phyloP scores from a whole-genome alignment of 2,888 invertebrate species.

The Celastrina argiolus region DNA sequence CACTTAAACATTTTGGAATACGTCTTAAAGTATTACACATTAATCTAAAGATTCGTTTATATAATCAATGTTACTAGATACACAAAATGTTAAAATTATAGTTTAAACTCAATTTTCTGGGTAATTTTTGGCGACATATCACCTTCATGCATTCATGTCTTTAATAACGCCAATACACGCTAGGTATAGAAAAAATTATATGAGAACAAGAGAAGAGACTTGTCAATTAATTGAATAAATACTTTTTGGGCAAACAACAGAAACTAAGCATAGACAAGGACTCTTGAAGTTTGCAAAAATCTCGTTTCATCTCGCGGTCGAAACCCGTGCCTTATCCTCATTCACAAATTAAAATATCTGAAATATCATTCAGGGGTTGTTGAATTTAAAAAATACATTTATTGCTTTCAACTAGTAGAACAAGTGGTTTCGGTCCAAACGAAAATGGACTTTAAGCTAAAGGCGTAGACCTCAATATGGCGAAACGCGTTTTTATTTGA shows the following conservation, averaged over 20 bases:
- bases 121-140: too few species aligned
- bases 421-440: not conserved
- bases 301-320: not conserved
- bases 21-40: too few species aligned
- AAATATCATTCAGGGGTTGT: slow-evolving; percentile 16
- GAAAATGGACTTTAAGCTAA: not conserved
- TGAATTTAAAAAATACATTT: slow-evolving; percentile 23
- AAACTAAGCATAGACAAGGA: not conserved
- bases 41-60: too few species aligned
- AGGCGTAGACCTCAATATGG: not conserved
- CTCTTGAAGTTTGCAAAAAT: slow-evolving; percentile 7
- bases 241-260: not conserved
- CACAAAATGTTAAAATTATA: too few species aligned
- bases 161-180: too few species aligned
- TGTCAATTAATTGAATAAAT: too few species aligned
- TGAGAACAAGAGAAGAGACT: too few species aligned
- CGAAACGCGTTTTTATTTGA: slow-evolving; percentile 18
- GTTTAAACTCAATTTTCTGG: too few species aligned
- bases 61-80: too few species aligned
- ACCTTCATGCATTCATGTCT: too few species aligned
- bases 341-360: slow-evolving; percentile 16
- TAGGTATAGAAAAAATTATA: too few species aligned
- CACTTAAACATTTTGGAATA: too few species aligned
- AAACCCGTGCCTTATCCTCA: not conserved
- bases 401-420: slow-evolving; percentile 18